Evolutionary conservation across 2,888 invertebrate genomes (phyloP).

Genomic region (Pyrrhosoma nymphula): DNA sequence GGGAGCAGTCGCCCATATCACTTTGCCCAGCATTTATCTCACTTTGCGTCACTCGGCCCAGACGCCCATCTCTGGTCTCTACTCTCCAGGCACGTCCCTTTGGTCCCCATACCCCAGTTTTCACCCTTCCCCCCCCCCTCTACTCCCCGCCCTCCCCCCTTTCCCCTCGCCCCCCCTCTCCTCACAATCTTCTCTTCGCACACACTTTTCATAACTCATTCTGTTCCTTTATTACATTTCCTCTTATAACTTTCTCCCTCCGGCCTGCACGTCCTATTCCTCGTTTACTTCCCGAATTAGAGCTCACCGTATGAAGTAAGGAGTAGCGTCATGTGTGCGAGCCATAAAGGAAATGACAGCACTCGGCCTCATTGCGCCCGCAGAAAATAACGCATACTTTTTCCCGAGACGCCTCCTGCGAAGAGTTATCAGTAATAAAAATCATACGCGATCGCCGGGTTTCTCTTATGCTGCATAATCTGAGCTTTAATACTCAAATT

Average conservation of each 20-base stretch:
- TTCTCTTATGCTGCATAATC: neutral
- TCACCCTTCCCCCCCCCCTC: no score
- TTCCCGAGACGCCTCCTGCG: neutral
- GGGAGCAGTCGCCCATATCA: neutral
- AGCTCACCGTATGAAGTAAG: neutral
- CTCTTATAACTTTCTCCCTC: constrained; percentile 1
- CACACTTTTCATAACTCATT: constrained; percentile 2
- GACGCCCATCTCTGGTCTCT: neutral
- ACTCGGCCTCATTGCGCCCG: neutral
- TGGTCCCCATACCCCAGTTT: no score
- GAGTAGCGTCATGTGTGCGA: neutral
- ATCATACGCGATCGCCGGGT: neutral
- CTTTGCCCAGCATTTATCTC: neutral
- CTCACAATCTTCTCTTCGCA: neutral
- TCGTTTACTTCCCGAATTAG: neutral
- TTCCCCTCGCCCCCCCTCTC: neutral
- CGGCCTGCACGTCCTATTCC: neutral
- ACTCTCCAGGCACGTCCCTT: neutral
- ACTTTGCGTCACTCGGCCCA: neutral
- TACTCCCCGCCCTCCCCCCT: no score
- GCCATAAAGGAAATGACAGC: neutral
- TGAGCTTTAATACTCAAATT: neutral
- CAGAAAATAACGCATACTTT: neutral
- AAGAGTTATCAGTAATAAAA: neutral
- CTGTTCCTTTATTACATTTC: neutral